Evolutionary conservation across 2,888 invertebrate species (phyloP).

Genomic region (Hermaeophaga mercurialis): DNA sequence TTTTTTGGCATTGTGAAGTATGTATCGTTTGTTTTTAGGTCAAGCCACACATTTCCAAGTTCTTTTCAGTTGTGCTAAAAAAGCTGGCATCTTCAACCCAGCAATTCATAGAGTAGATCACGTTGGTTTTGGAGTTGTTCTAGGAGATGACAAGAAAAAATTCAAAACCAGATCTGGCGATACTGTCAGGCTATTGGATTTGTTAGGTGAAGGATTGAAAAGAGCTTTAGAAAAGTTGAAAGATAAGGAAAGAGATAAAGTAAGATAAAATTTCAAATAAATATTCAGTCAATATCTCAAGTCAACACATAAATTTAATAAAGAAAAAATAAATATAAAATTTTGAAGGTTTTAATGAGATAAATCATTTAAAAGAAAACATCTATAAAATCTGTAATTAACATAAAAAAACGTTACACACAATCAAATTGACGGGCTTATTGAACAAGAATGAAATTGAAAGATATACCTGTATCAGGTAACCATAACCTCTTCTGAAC

Average conservation of each 20-base stretch:
- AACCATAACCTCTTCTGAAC: too few relatives aligned
- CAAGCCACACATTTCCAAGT: constrained; percentile 79
- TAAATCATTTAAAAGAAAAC: too few relatives aligned
- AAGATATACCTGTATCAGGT: too few relatives aligned
- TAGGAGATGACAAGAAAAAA: constrained; percentile 98
- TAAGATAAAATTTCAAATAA: constrained; percentile 47
- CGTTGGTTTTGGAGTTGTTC: constrained; percentile 94
- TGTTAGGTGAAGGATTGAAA: constrained; percentile 90
- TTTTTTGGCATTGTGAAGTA: neutral
- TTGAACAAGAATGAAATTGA: too few relatives aligned
- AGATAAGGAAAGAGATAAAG: constrained; percentile 87
- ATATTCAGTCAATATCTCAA: too few relatives aligned
- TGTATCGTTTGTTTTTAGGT: constrained; percentile 51
- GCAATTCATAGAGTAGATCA: constrained; percentile 77
- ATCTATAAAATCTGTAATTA: too few relatives aligned
- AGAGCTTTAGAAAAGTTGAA: constrained; percentile 80
- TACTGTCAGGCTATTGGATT: constrained; percentile 79
- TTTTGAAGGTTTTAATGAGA: too few relatives aligned
- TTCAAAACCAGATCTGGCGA: constrained; percentile 98
- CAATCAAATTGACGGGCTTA: too few relatives aligned
- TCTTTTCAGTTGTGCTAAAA: constrained; percentile 79
- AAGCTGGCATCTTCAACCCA: constrained; percentile 72
- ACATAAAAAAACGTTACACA: too few relatives aligned
- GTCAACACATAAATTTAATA: too few relatives aligned
- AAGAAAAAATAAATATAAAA: too few relatives aligned